Evolutionary conservation across 2,888 invertebrate genomes (phyloP).

Genomic region (Leptinotarsa rubiginosa): DNA sequence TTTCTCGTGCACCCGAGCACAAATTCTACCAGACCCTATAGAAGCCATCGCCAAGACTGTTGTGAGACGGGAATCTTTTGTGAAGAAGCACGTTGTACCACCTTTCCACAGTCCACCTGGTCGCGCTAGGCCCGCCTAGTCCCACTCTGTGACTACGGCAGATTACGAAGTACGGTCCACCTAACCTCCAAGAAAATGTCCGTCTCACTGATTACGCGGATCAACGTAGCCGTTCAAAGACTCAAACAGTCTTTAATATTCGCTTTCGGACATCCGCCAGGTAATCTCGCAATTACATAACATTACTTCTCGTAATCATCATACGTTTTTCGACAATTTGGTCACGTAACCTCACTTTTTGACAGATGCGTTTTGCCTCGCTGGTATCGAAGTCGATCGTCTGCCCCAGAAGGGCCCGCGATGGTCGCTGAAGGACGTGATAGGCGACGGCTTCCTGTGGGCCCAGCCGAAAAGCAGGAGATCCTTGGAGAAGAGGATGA

Average conservation of each 20-base stretch:
- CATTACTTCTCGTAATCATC: slow-evolving; percentile 28
- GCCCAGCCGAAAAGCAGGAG: slow-evolving; percentile 86
- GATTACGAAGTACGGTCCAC: slow-evolving; percentile 45
- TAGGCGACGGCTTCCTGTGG: slow-evolving; percentile 82
- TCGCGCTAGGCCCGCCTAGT: slow-evolving; percentile 33
- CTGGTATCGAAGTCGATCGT: slow-evolving; percentile 50
- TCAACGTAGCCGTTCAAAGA: slow-evolving; percentile 58
- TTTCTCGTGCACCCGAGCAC: slow-evolving; percentile 84
- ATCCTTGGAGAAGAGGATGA: slow-evolving; percentile 79
- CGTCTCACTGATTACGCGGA: slow-evolving; percentile 57
- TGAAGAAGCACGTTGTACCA: slow-evolving; percentile 46
- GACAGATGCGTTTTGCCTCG: slow-evolving; percentile 59
- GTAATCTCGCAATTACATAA: slow-evolving; percentile 51
- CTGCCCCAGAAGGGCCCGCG: slow-evolving; percentile 37
- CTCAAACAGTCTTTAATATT: slow-evolving; percentile 32
- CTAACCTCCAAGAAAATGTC: slow-evolving; percentile 56
- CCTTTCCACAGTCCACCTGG: slow-evolving; percentile 50
- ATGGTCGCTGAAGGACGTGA: slow-evolving; percentile 73
- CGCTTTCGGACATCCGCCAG: slow-evolving; percentile 50
- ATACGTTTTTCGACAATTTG: slow-evolving; percentile 21
- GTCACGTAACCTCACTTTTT: slow-evolving; percentile 54
- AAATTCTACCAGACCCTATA: slow-evolving; percentile 85
- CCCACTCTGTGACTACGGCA: slow-evolving; percentile 37
- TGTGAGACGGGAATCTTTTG: slow-evolving; percentile 67
- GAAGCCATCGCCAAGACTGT: slow-evolving; percentile 86